phyloP scores from a whole-genome alignment of 2,113 vertebrate species.

The Tychaedon coryphoeus region DNA sequence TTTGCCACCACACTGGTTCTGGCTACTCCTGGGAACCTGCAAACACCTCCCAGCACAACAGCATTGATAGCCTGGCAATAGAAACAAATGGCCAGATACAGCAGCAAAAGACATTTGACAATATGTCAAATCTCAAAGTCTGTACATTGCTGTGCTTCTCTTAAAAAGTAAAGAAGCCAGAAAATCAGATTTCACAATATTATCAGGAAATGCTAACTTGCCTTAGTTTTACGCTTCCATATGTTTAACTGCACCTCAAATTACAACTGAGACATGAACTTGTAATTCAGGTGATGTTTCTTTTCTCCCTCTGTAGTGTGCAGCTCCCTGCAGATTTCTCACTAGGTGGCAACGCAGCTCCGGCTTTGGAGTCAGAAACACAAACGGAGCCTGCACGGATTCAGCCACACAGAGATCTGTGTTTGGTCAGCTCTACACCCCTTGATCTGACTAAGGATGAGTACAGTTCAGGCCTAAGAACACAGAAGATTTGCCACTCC shows the following conservation, averaged over 20 bases:
- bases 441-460: background rate
- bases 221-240: background rate
- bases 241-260: background rate
- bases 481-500: background rate
- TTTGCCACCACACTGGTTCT: background rate
- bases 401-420: background rate
- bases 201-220: background rate
- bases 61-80: fast-evolving
- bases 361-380: background rate
- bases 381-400: background rate
- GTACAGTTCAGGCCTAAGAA: background rate
- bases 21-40: background rate
- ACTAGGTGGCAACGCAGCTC: constrained; percentile 49
- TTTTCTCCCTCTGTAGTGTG: background rate
- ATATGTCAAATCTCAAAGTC: background rate
- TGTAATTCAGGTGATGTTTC: fast-evolving
- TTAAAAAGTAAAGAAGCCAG: background rate
- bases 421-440: background rate
- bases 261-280: background rate
- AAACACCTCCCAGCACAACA: background rate
- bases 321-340: background rate
- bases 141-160: background rate
- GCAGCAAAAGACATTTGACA: background rate
- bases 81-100: background rate
- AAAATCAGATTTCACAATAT: background rate